A percentile compares a stretch with the other conserved stretches of the same genome.
phyloP scores from a whole-genome alignment of 1,140 invertebrate genomes.

The Ips nitidus region DNA sequence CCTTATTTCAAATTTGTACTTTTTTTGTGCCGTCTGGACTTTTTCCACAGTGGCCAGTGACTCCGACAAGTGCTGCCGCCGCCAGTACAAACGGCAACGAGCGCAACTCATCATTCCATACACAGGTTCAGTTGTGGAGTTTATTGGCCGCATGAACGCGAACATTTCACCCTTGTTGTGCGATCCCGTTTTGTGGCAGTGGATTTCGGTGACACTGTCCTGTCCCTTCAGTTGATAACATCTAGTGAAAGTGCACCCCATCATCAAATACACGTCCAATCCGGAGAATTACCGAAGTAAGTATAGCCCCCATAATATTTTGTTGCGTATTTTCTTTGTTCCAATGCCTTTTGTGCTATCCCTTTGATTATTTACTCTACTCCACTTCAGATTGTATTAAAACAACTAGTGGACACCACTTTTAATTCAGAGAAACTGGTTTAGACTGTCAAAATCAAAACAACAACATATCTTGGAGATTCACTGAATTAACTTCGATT shows the following conservation, averaged over 20 bases:
- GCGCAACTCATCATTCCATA: not conserved
- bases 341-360: slow-evolving; percentile 2
- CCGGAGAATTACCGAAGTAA: slow-evolving; percentile 10
- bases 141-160: slow-evolving; percentile 2
- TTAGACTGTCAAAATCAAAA: not conserved
- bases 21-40: no score
- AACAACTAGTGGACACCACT: not conserved
- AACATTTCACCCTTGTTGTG: not conserved
- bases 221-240: slow-evolving; percentile 11
- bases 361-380: not conserved
- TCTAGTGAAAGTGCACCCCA: slow-evolving; percentile 5
- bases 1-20: no score
- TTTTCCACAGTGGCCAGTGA: no score
- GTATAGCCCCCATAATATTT: not conserved
- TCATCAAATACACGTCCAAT: not conserved
- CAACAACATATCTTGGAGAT: slow-evolving; percentile 9
- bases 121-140: slow-evolving; percentile 1
- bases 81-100: not conserved
- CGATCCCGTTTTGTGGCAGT: slow-evolving; percentile 11
- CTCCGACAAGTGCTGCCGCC: slow-evolving; percentile 5
- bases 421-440: not conserved
- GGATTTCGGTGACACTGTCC: not conserved
- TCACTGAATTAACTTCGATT: not conserved
- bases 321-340: slow-evolving; percentile 19
- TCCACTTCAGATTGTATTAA: not conserved